Evolutionary conservation across 2,888 invertebrate genomes (phyloP).

Genomic region (Drosophila birchii): DNA sequence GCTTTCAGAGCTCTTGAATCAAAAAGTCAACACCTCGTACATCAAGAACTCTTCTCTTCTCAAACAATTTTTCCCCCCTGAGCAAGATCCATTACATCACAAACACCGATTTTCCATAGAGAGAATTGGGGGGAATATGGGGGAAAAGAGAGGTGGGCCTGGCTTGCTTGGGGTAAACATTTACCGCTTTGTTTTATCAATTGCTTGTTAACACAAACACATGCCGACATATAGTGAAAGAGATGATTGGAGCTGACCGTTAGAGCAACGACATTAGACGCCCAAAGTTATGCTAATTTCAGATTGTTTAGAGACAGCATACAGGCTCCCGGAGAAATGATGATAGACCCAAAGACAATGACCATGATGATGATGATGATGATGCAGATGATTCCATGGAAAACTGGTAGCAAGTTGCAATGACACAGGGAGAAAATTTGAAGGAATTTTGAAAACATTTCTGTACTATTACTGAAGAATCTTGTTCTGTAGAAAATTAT

Average conservation of each 20-base stretch:
- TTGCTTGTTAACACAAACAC: constrained; percentile 49
- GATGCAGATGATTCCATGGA: constrained; percentile 37
- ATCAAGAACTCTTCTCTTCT: constrained; percentile 23
- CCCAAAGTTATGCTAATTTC: constrained; percentile 64
- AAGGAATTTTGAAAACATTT: too few relatives aligned
- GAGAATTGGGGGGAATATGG: neutral
- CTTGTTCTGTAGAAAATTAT: too few relatives aligned
- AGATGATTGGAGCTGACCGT: constrained; percentile 49
- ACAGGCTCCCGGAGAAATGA: constrained; percentile 29
- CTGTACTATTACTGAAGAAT: too few relatives aligned
- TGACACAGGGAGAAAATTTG: constrained; percentile 9
- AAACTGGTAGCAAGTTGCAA: constrained; percentile 54
- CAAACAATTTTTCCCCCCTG: constrained; percentile 10
- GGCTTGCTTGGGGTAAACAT: constrained; percentile 25
- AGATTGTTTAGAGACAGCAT: constrained; percentile 20
- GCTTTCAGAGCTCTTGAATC: constrained; percentile 7
- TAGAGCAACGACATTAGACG: constrained; percentile 48
- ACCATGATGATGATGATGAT: constrained; percentile 32
- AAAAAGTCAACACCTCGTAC: constrained; percentile 29
- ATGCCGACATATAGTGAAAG: constrained; percentile 10
- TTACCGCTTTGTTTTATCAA: constrained; percentile 55
- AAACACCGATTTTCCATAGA: constrained; percentile 13
- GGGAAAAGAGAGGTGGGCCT: neutral
- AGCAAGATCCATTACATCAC: constrained; percentile 39
- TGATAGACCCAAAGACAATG: constrained; percentile 30